A percentile compares a stretch with the other conserved stretches of the same genome.
Evolutionary conservation across 2,888 invertebrate genomes (phyloP).

Genomic region (Tachina fera): DNA sequence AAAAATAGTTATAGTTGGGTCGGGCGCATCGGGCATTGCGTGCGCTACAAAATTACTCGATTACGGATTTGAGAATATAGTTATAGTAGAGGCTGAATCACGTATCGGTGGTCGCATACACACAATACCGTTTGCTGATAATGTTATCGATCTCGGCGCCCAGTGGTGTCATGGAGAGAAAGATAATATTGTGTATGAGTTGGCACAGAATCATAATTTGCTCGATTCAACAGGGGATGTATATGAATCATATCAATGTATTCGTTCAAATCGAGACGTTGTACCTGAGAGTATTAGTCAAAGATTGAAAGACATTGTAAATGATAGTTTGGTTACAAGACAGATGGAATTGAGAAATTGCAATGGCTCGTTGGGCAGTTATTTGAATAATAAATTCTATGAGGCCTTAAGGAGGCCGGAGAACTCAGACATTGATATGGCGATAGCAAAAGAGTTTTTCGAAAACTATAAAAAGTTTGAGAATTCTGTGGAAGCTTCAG

Average conservation of each 20-base stretch:
- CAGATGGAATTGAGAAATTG: conserved; percentile 79
- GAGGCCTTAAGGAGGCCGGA: conserved; percentile 79
- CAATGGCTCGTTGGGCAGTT: conserved; percentile 80
- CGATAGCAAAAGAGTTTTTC: conserved; percentile 84
- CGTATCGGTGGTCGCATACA: conserved; percentile 87
- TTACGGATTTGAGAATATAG: conserved; percentile 83
- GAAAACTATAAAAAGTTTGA: conserved; percentile 86
- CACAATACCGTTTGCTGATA: conserved; percentile 84
- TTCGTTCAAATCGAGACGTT: conserved; percentile 81
- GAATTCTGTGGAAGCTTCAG: conserved; percentile 85
- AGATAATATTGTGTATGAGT: conserved; percentile 82
- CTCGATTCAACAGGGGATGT: conserved; percentile 80
- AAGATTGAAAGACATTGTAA: conserved; percentile 82
- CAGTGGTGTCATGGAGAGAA: conserved; percentile 83
- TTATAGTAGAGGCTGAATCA: conserved; percentile 86
- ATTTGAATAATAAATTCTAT: conserved; percentile 79
- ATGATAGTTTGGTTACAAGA: conserved; percentile 81
- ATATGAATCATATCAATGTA: conserved; percentile 80
- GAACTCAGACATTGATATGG: conserved; percentile 82
- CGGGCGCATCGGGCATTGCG: conserved; percentile 83
- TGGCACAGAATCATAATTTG: conserved; percentile 79
- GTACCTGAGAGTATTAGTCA: conserved; percentile 81
- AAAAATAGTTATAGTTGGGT: conserved; percentile 82
- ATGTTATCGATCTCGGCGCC: conserved; percentile 83
- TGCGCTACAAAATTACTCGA: conserved; percentile 83